Evolutionary conservation across 2,888 invertebrate genomes (phyloP).

Genomic region (Chymomyza fuscimana): DNA sequence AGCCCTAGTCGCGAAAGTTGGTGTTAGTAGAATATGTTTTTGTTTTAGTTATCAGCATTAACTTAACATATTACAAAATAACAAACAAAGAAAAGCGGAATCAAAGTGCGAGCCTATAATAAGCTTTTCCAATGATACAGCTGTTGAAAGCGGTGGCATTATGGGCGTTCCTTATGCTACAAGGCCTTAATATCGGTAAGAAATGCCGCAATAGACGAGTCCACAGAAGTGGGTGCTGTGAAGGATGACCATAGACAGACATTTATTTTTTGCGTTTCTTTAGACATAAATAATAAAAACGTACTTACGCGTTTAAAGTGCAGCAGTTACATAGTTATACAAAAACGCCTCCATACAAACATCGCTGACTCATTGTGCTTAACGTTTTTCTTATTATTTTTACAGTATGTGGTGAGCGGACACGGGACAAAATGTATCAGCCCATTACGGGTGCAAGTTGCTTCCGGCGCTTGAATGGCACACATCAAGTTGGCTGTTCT

Average conservation of each 20-base stretch:
- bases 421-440: conserved; percentile 90
- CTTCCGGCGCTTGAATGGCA: conserved; percentile 94
- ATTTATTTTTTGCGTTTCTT: too few relatives aligned
- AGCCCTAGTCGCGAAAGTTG: neutral
- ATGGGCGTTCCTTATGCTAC: conserved; percentile 56
- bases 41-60: neutral
- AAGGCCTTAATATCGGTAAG: conserved; percentile 45
- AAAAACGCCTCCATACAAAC: neutral
- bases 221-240: neutral
- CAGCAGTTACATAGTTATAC: neutral
- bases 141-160: conserved; percentile 39
- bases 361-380: conserved; percentile 42
- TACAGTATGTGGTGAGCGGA: conserved; percentile 79
- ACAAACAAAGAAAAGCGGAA: neutral
- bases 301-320: neutral
- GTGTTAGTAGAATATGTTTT: neutral
- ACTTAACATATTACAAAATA: neutral
- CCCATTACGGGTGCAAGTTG: conserved; percentile 88
- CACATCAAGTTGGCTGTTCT: conserved; percentile 96
- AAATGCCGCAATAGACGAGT: neutral
- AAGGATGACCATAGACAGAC: neutral
- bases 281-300: neutral
- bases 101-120: neutral
- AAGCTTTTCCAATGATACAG: conserved; percentile 43
- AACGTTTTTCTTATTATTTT: conserved; percentile 18